A percentile compares a stretch with the other conserved stretches of the same genome.
Evolutionary conservation across 1,140 invertebrate species (phyloP).

Genomic region (Tetraneura akinire): DNA sequence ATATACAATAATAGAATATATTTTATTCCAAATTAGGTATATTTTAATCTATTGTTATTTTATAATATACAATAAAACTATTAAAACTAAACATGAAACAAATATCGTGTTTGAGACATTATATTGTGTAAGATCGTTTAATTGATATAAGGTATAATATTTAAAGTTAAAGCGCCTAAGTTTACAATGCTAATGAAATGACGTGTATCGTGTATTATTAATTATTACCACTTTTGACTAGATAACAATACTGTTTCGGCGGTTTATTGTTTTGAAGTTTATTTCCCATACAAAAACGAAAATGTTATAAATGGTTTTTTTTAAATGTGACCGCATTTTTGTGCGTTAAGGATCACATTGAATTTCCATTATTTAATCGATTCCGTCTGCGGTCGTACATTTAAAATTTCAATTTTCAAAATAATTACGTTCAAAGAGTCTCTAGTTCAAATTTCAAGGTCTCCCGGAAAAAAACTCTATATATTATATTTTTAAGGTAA

Average conservation of each 20-base stretch:
- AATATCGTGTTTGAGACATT: too few relatives aligned
- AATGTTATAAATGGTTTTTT: neutral
- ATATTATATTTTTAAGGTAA: neutral
- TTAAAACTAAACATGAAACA: too few relatives aligned
- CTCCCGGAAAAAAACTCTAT: neutral
- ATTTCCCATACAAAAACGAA: neutral
- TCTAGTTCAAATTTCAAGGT: slow-evolving; percentile 10
- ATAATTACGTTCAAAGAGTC: neutral
- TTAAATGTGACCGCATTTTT: neutral
- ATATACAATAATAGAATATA: too few relatives aligned
- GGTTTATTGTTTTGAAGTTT: neutral
- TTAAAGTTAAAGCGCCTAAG: too few relatives aligned
- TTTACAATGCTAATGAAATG: too few relatives aligned
- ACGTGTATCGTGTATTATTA: too few relatives aligned
- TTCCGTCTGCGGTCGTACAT: neutral
- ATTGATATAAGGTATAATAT: too few relatives aligned
- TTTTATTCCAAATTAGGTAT: too few relatives aligned
- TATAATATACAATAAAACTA: too few relatives aligned
- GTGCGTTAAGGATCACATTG: neutral
- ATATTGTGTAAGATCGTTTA: too few relatives aligned
- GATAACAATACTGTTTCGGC: neutral
- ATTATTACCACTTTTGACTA: too few relatives aligned
- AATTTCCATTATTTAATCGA: neutral
- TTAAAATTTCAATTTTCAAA: slow-evolving; percentile 2
- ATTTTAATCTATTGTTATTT: too few relatives aligned